These are phyloP conservation scores for Xestia sexstrigata DNA, from an alignment of 2,888 invertebrate species.

Conservation along the genomic window DNA sequence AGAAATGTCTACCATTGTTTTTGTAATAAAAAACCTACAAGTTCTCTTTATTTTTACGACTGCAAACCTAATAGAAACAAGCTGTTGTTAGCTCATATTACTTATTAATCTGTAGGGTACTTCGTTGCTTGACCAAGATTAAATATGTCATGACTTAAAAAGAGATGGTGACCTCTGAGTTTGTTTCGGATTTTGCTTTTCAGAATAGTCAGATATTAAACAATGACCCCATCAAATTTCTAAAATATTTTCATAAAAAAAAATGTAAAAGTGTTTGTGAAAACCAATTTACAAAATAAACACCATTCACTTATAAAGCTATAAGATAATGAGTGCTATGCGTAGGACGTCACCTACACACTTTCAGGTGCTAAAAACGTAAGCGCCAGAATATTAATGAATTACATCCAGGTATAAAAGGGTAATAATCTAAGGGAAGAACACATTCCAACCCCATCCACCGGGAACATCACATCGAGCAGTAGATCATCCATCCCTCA, in stretches of 20 bases:
- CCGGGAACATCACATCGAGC: conserved; percentile 18
- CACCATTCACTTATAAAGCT: background rate
- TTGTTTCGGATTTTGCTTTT: background rate
- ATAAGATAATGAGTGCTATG: background rate
- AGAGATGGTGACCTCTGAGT: background rate
- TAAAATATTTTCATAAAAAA: background rate
- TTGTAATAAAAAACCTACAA: background rate
- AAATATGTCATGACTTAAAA: background rate
- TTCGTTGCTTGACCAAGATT: background rate
- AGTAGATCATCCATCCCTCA: background rate
- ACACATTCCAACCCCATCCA: conserved; percentile 39
- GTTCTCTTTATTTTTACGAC: background rate
- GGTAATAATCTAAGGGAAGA: conserved; percentile 1
- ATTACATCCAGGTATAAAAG: conserved; percentile 39
- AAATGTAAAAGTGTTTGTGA: background rate
- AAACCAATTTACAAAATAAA: background rate
- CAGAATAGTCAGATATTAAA: background rate
- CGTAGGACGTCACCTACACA: conserved; percentile 22
- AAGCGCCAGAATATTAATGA: conserved; percentile 43
- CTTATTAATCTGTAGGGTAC: background rate
- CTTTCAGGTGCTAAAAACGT: background rate
- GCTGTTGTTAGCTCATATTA: background rate
- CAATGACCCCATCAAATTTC: background rate
- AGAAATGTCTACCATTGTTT: background rate
- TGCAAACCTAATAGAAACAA: background rate